Evolutionary conservation across 1,140 invertebrate species (phyloP).

Genomic region (Gryllus bimaculatus): DNA sequence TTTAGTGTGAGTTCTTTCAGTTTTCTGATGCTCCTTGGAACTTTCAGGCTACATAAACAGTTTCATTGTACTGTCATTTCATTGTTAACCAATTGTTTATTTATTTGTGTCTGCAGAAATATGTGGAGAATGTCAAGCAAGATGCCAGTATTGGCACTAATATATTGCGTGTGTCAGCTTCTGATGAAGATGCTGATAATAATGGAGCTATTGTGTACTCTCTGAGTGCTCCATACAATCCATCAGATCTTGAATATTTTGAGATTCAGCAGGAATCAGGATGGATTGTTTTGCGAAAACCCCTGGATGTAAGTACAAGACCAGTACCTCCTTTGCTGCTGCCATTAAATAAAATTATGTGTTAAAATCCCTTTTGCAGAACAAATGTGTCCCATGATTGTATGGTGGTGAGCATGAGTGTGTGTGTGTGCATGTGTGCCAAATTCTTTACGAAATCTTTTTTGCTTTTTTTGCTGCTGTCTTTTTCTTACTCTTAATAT

Average conservation of each 20-base stretch:
- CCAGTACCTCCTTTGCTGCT: neutral
- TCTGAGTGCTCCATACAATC: conserved; percentile 73
- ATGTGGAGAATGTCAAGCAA: conserved; percentile 93
- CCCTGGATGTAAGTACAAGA: conserved; percentile 80
- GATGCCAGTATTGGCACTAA: conserved; percentile 92
- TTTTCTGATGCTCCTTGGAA: too few species aligned
- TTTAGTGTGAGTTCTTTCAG: neutral
- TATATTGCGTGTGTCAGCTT: conserved; percentile 85
- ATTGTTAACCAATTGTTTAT: neutral
- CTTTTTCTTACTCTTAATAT: conserved; percentile 13
- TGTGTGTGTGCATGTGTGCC: neutral
- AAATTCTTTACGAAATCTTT: neutral
- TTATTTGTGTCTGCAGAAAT: conserved; percentile 59
- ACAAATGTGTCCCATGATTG: conserved; percentile 7
- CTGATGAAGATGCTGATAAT: conserved; percentile 91
- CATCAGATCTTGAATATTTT: conserved; percentile 84
- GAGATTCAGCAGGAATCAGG: conserved; percentile 91
- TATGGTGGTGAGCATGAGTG: neutral
- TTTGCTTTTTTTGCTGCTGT: conserved; percentile 12
- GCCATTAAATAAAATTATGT: neutral
- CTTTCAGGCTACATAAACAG: too few species aligned
- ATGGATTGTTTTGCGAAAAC: conserved; percentile 89
- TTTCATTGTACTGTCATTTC: neutral
- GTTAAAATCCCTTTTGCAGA: neutral
- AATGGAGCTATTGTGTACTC: conserved; percentile 92